These are phyloP conservation scores for Spialia ferax DNA, from an alignment of 2,888 invertebrate genomes.

Conservation along the genomic window DNA sequence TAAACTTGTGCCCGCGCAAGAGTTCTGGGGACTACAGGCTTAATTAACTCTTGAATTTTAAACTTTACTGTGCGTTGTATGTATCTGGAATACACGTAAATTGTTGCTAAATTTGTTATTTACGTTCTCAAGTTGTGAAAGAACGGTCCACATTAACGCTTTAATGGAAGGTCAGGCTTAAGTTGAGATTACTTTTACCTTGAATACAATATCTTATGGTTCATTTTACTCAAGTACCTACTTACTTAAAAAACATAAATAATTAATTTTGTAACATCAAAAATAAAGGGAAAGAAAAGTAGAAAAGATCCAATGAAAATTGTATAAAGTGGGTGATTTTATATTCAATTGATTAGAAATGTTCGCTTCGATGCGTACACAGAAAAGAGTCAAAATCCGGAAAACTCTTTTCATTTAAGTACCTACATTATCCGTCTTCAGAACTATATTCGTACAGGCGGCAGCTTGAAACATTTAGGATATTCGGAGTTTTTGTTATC, in stretches of 20 bases:
- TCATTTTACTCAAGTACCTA: not conserved
- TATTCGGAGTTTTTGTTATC: conserved; percentile 25
- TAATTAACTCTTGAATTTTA: conserved; percentile 63
- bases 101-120: not conserved
- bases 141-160: not conserved
- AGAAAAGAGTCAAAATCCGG: not conserved
- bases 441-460: conserved; percentile 11
- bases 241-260: not conserved
- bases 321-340: conserved; percentile 8
- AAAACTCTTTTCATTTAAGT: conserved; percentile 22
- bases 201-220: not conserved
- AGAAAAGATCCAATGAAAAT: not conserved
- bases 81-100: conserved; percentile 12
- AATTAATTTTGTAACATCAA: not conserved
- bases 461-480: not conserved
- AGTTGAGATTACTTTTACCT: not conserved
- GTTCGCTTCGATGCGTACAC: not conserved
- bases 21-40: conserved; percentile 55
- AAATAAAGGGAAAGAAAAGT: not conserved
- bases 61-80: conserved; percentile 51
- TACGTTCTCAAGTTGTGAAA: not conserved
- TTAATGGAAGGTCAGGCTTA: not conserved
- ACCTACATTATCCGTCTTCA: conserved; percentile 8
- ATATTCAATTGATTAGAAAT: conserved; percentile 13
- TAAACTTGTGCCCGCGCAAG: conserved; percentile 57